Evolutionary conservation across 37 sponge, comb jelly and placozoan genomes (phyloP), one percentile per base, ranked within the genome.

Genomic region (Geodia barretti): DNA sequence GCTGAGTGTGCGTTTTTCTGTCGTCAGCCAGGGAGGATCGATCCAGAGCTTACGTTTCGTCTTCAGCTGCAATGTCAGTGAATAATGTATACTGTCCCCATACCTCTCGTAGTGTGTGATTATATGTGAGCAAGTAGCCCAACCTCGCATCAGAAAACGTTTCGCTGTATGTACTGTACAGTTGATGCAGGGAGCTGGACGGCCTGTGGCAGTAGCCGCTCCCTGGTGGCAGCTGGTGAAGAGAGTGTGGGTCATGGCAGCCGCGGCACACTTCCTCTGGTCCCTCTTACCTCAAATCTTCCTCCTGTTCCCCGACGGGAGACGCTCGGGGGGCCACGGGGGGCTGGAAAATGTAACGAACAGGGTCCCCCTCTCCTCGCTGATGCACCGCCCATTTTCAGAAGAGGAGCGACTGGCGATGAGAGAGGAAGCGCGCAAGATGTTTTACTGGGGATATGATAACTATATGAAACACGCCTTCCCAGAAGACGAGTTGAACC

Each of bases 361-460:
- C 0, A 43, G n/a, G 24, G 23, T 35, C 2, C 85, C 84, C 0
- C 7, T 87, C 41, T 87, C 88, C 0, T 30, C 78, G 4, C 25
- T 92, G 60, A 30, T 74, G 31, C 93, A 92, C 78, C 30, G 35
- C 43, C 89, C 93, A 21, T 92, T 92, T 68, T 72, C 89, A 24
- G 86, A 92, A 41, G 82, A 80, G 67, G 64, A 40, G 74, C 39
- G 86, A 47, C 24, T 88, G 31, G 40, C 68, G 30, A 54, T 92
- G 77, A 84, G 42, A 33, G 83, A 92, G n/a, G 83, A 82, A 24
- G 79, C 86, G 4, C 77, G 84, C 64, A 70, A 70, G 69, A 98
- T 98, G 99, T 98, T 98, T 69, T 92, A 98, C 78, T 86, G 83
- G 78, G 99, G 97, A 0, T 98, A 96, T 65, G 90, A 98, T 66